Conservation (phyloP, 2,113 vertebrate species). For the Rhinopithecus roxellana region DNA sequence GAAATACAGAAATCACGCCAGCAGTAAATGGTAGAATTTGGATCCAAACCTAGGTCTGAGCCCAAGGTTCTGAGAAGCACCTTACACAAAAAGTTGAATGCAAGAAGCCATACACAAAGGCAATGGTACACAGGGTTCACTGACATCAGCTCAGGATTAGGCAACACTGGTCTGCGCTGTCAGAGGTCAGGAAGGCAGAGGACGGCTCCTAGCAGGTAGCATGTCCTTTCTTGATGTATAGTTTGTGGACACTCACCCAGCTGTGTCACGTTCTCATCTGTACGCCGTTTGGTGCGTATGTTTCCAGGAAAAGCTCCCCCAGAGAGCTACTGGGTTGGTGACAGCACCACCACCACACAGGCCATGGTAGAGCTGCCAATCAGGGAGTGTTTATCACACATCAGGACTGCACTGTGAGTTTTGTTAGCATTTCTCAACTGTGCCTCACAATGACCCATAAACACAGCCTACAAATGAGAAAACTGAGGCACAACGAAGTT, state of each 20-base stretch:
- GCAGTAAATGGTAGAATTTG: background rate
- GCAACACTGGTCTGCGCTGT: accelerated
- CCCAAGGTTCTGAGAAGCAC: background rate
- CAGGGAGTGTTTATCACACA: accelerated
- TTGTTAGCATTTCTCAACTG: background rate
- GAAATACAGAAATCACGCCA: background rate
- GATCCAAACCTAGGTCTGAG: background rate
- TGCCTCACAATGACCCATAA: background rate
- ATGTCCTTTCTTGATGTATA: background rate
- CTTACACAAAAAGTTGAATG: accelerated
- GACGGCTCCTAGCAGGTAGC: accelerated
- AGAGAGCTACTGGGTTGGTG: accelerated
- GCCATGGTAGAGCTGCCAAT: accelerated
- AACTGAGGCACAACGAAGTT: background rate
- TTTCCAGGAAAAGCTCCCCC: no score
- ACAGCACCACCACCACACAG: background rate
- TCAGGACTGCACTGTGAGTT: background rate
- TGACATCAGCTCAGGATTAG: accelerated
- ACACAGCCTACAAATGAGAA: background rate
- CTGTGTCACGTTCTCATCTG: background rate
- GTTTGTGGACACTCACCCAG: background rate
- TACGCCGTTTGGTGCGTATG: accelerated
- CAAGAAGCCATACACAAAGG: background rate
- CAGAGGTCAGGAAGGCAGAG: background rate
- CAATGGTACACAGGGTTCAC: accelerated